Evolutionary conservation across 2,888 invertebrate genomes (phyloP).

Genomic region (Branchipolynoe longqiensis): DNA sequence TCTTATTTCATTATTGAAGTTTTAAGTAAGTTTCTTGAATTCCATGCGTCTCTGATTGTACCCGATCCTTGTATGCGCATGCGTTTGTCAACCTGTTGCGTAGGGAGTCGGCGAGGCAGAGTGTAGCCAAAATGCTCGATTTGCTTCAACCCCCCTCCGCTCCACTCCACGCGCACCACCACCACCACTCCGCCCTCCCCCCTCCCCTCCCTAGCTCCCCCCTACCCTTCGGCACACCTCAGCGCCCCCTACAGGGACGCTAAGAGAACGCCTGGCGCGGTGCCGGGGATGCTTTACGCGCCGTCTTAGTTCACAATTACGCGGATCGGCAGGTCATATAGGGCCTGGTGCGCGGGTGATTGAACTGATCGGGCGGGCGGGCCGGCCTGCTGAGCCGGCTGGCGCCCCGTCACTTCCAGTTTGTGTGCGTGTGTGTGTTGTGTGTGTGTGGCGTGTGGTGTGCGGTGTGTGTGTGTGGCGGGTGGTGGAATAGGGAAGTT

Average conservation of each 20-base stretch:
- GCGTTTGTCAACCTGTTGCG: too few species aligned
- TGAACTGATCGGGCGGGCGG: neutral
- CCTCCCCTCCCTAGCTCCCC: neutral
- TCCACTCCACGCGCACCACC: neutral
- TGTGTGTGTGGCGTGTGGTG: too few species aligned
- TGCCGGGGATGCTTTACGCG: slow-evolving; percentile 7
- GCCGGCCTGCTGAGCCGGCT: neutral
- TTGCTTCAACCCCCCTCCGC: neutral
- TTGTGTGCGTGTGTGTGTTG: too few species aligned
- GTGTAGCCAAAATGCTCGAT: neutral
- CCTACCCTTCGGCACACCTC: neutral
- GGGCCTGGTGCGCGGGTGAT: neutral
- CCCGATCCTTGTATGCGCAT: too few species aligned
- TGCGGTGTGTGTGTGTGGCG: too few species aligned
- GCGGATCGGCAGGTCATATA: slow-evolving; percentile 33
- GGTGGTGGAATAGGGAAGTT: too few species aligned
- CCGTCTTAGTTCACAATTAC: slow-evolving; percentile 41
- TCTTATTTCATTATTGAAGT: too few species aligned
- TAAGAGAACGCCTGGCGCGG: neutral
- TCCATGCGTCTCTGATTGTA: too few species aligned
- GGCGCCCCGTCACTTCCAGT: too few species aligned
- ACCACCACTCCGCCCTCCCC: neutral
- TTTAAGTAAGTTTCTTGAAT: too few species aligned
- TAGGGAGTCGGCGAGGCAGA: too few species aligned
- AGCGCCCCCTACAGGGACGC: neutral